Conservation (phyloP, 2,797 vertebrate genomes). For the Lepilemur ruficaudatus region DNA sequence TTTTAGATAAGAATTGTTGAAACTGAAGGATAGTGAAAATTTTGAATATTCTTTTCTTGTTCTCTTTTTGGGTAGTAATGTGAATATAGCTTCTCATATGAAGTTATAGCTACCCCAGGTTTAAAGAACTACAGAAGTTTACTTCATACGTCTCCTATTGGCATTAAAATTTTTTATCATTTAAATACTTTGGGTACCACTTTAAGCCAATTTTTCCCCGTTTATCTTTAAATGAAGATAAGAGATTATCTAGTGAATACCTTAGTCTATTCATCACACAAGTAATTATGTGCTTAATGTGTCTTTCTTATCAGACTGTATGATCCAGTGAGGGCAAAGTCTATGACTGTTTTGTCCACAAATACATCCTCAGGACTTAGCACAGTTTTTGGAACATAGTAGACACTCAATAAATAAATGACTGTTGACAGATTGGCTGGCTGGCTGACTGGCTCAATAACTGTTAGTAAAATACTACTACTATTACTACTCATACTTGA, state of each 20-base stretch:
- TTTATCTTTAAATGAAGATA: neutral
- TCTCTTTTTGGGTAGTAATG: neutral
- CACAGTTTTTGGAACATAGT: neutral
- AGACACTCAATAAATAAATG: neutral
- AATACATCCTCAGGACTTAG: neutral
- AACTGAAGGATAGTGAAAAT: neutral
- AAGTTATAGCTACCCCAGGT: neutral
- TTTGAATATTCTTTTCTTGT: neutral
- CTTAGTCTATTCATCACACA: neutral
- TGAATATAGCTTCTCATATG: neutral
- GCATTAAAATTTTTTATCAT: neutral
- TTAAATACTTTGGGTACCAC: neutral
- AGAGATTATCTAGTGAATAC: neutral
- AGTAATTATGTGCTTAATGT: neutral
- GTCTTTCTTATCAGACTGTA: neutral
- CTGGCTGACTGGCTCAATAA: neutral
- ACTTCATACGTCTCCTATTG: neutral
- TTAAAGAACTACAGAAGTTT: neutral
- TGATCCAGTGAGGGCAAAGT: neutral
- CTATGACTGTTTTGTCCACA: neutral
- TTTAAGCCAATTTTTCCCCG: neutral
- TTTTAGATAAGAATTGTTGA: neutral
- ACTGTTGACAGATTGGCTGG: neutral
- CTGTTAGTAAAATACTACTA: neutral
- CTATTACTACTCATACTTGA: neutral